Base-by-base conservation (phyloP, 2,888 invertebrate species). In the Conops quadrifasciatus region DNA sequence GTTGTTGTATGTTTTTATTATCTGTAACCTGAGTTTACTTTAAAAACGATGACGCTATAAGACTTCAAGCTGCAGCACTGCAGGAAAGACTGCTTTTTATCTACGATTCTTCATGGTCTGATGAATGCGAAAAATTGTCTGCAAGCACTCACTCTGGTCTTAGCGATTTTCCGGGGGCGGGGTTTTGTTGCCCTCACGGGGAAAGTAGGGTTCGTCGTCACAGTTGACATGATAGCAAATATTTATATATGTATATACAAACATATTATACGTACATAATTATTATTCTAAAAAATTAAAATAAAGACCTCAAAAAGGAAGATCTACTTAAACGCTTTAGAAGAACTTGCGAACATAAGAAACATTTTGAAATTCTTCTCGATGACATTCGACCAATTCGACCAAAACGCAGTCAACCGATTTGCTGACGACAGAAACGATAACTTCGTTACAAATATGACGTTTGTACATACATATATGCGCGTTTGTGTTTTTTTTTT, bases 91-190 rank as follows among this genome's bases (percentile, higher is more conserved):
- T 24, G 56, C 19, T 43, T 60, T 30, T 30, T 19, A 43, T 51
- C 19, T 26, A 19, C 28, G 30, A 51, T n/a, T 26, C 59, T 67
- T 59, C 67, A 67, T 47, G 67, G 59, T 60, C 67, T 59, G 67
- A 28, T 67, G 67, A 47, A 60, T 67, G 67, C 24, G 67, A 67
- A 67, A 28, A 67, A 67, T 67, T 67, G 67, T 47, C 28, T 16
- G 26, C 7, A 36, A 7, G 36, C 36, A 36, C 36, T 36, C 36
- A 49, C n/a, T 26, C 13, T 7, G 11, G 30, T 5, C 21, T 36
- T 21, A 19, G 15, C 21, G 49, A 47, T 7, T 36, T 7, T 36
- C 4, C 9, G 36, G 11, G 49, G 3, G 49, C 3, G n/a, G 19
- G 49, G 3, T 49, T n/a, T 11, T 2, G n/a, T 49, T 49, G n/a